Evolutionary conservation across 2,113 vertebrate genomes (phyloP).

Genomic region (Osmerus mordax): DNA sequence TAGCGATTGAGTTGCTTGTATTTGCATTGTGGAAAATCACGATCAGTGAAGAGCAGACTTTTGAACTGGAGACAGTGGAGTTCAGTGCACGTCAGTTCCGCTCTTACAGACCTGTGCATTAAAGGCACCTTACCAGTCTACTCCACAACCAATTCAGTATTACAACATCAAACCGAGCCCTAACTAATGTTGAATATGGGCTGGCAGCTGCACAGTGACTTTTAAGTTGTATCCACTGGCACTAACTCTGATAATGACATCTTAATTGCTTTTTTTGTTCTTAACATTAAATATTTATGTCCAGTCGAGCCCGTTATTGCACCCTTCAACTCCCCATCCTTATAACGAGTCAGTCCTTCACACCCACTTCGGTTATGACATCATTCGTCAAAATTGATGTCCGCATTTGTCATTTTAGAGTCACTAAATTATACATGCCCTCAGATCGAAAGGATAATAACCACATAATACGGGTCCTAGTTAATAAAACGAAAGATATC

Average conservation of each 20-base stretch:
- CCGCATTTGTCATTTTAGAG: conserved; percentile 56
- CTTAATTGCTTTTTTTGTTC: conserved; percentile 67
- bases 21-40: no score
- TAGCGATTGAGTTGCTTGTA: no score
- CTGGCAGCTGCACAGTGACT: background rate
- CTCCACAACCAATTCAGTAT: no score
- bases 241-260: conserved; percentile 61
- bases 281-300: conserved; percentile 66
- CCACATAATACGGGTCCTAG: conserved; percentile 26
- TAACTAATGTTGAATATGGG: background rate
- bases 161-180: background rate
- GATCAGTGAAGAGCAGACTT: no score
- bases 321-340: background rate
- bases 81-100: no score
- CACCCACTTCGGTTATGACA: conserved; percentile 56
- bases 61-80: no score
- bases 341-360: conserved; percentile 47
- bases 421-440: conserved; percentile 60
- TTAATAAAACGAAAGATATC: conserved; percentile 18
- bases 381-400: conserved; percentile 45
- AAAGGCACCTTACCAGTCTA: background rate
- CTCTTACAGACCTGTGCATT: background rate
- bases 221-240: conserved; percentile 46
- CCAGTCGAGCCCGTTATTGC: conserved; percentile 36
- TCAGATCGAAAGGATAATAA: conserved; percentile 38